Base-by-base conservation (phyloP, 2,888 invertebrate genomes). In the Leucophenga maculata region DNA sequence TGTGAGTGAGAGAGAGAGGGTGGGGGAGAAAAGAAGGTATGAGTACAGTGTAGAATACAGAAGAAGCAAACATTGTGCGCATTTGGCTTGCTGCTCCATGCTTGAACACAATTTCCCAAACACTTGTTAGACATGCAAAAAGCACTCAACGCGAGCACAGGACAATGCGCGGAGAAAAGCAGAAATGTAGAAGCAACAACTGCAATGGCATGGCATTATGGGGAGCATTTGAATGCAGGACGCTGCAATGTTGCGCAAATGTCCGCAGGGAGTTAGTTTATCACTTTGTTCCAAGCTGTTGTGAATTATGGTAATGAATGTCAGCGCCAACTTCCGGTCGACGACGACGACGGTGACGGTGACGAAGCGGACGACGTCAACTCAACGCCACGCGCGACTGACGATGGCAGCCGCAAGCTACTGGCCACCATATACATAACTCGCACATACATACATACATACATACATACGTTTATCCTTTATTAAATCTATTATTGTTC, bases 301-400 rank as follows among this genome's bases (percentile, higher is more conserved):
- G 82, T 81, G 78, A 79, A 80, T 81, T 81, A 81, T 81, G 81
- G 79, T 81, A 81, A 80, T 81, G 78, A 82, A 82, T 81, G 81
- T 81, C 81, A 80, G 81, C 75, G 73, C 81, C 75, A 81, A 81
- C 80, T 80, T 81, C 80, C 80, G 80, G 75, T 57, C 59, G 70
- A 62, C 62, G 57, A 68, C 66, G 64, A 50, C 13, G 16, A 50
- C 50, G 16, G 50, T 18, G 50, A 50, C 16, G 18, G n/a, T 2
- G 16, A 16, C 50, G 50, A 6, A 1, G 50, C 6, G 18, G 50
- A 11, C 16, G 50, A 6, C 50, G 50, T 4, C 50, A 50, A 50
- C 6, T 50, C 50, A 50, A n/a, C 31, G 57, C 31, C 22, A 57
- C 57, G n/a, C 18, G 54, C 54, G 22, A 54, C 18, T 22, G 22